Conservation (phyloP, 2,797 vertebrate species). For the Esox masquinongy region DNA sequence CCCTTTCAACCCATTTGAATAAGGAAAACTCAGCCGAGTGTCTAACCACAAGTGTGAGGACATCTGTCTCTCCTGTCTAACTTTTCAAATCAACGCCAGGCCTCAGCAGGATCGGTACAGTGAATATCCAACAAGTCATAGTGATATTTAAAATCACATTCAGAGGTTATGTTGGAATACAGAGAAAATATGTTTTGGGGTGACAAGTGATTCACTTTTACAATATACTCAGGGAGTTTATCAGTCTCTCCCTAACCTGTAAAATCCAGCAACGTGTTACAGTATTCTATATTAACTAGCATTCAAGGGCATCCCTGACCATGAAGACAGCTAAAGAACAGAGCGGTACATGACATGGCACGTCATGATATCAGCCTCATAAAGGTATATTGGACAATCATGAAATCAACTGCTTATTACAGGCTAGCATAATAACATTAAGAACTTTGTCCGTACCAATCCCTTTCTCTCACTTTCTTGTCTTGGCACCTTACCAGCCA, state of each 20-base stretch:
- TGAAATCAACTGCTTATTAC: slow-evolving; percentile 24
- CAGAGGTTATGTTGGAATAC: neutral
- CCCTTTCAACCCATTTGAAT: neutral
- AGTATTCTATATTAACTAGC: slow-evolving; percentile 26
- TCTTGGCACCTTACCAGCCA: neutral
- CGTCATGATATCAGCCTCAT: slow-evolving; percentile 32
- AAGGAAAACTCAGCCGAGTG: neutral
- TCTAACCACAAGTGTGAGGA: neutral
- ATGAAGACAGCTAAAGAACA: slow-evolving; percentile 27
- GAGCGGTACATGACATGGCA: slow-evolving; percentile 34
- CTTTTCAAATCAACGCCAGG: neutral
- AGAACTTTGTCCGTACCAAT: neutral
- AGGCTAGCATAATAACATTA: neutral
- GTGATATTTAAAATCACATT: neutral
- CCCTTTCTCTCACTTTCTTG: neutral
- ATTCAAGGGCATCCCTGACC: slow-evolving; percentile 33
- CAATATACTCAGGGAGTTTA: too few species aligned
- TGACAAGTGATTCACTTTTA: neutral
- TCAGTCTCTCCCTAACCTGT: neutral
- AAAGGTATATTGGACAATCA: slow-evolving; percentile 33
- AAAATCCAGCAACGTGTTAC: neutral
- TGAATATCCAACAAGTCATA: neutral
- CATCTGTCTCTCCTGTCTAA: neutral
- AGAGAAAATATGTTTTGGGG: neutral
- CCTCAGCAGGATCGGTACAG: neutral